Evolutionary conservation across 2,797 vertebrate species (phyloP).

Genomic region (Anguilla megastoma): DNA sequence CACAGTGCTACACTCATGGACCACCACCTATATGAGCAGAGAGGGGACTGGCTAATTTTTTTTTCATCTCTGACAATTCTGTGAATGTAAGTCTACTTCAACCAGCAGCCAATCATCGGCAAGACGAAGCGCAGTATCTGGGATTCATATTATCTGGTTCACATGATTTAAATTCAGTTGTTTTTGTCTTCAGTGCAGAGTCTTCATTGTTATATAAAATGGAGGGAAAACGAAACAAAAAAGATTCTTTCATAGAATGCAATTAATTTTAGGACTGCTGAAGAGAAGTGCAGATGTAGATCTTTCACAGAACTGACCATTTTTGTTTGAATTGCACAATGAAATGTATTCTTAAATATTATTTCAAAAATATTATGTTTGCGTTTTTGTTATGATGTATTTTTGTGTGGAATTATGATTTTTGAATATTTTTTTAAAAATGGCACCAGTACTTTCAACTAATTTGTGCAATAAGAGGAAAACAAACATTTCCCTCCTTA

Average conservation of each 20-base stretch:
- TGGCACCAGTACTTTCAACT: too few species aligned
- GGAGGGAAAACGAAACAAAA: constrained; percentile 31
- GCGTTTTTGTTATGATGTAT: too few species aligned
- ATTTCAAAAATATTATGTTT: too few species aligned
- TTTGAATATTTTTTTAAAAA: too few species aligned
- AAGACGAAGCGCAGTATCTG: constrained; percentile 46
- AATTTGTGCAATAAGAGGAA: too few species aligned
- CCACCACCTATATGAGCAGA: constrained; percentile 85
- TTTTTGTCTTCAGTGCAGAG: not conserved
- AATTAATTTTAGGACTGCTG: too few species aligned
- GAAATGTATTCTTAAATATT: too few species aligned
- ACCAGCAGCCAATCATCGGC: constrained; percentile 17
- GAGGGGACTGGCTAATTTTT: not conserved
- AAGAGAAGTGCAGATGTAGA: constrained; percentile 35
- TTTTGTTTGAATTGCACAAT: too few species aligned
- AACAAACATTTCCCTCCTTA: too few species aligned
- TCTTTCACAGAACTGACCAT: not conserved
- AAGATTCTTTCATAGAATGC: constrained; percentile 36
- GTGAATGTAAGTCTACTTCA: constrained; percentile 21
- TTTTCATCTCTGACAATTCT: constrained; percentile 36
- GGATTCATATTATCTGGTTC: constrained; percentile 42
- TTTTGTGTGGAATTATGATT: too few species aligned
- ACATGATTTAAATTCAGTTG: constrained; percentile 33
- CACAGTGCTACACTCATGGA: constrained; percentile 92
- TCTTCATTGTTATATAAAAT: constrained; percentile 33